Base-by-base conservation (phyloP, 2,888 invertebrate genomes). In the Allophyes oxyacanthae region DNA sequence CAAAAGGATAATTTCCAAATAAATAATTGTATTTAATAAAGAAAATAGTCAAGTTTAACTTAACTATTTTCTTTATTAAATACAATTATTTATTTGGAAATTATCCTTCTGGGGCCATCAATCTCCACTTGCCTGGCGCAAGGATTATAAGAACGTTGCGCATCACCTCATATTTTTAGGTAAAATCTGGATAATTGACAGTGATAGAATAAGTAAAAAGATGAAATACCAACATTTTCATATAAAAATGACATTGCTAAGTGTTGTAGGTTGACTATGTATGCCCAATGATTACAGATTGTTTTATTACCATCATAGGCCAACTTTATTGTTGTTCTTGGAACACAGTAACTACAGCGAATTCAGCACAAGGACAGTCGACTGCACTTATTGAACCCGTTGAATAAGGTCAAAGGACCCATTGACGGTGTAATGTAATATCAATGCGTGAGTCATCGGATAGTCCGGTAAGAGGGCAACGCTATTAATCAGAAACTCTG, bases 321-420 rank as follows among this genome's bases (percentile, higher is more conserved):
- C 72, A 73, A 65, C 65, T 85, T 84, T 84, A 88, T 87, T 86
- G 78, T 79, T 79, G 82, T 89, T 89, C 91, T 83, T 70, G 81
- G 91, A 92, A 91, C 82, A 76, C 64, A 75, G 74, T 69, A 77
- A 75, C 79, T 83, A 81, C 75, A 84, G 82, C 74, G 80, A 88
- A 91, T 89, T 87, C 83, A 89, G 91, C 83, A 83, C 91, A 90
- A 92, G 92, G 91, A 88, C 89, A 87, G 83, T 85, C 72, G 77
- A 75, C 77, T 86, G 86, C 85, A 88, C 83, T 84, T 81, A 87
- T 86, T 87, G 87, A 85, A 87, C 87, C 82, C 83, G 74, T 81
- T 85, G 82, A 90, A 90, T 88, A 85, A 87, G 90, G 92, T 91
- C 89, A 92, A 89, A 91, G 88, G 88, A 90, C 87, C 86, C 86